These are phyloP conservation scores for Xestia sexstrigata DNA, from an alignment of 2,888 invertebrate genomes.

Conservation along the genomic window DNA sequence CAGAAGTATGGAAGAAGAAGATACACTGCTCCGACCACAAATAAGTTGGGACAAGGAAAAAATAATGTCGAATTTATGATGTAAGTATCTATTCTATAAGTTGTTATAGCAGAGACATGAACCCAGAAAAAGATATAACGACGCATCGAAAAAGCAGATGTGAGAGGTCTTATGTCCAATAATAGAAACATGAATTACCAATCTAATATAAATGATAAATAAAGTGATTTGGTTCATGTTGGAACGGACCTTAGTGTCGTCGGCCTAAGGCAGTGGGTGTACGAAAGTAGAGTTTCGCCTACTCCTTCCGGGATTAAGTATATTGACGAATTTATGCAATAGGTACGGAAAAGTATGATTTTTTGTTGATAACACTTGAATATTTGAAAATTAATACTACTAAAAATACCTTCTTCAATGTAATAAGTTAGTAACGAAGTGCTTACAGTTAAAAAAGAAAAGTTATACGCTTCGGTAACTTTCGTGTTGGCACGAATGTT, in stretches of 20 bases:
- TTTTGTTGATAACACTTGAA: background rate
- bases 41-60: background rate
- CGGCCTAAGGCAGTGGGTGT: constrained; percentile 14
- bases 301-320: constrained; percentile 36
- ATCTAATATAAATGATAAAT: background rate
- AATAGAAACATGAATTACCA: no score
- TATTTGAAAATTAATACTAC: background rate
- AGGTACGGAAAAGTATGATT: background rate
- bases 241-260: background rate
- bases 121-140: background rate
- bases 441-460: background rate
- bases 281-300: constrained; percentile 10
- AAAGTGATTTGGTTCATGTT: background rate
- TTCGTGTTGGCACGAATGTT: background rate
- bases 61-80: no score
- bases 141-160: background rate
- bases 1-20: background rate
- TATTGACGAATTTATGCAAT: constrained; percentile 15
- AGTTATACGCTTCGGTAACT: background rate
- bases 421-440: background rate
- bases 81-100: no score
- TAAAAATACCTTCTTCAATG: background rate
- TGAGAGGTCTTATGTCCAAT: background rate
- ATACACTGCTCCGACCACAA: background rate
- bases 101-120: background rate